Evolutionary conservation across 2,888 invertebrate genomes (phyloP), one percentile per base, ranked within the genome.

Genomic region (Lasioglossum morio): DNA sequence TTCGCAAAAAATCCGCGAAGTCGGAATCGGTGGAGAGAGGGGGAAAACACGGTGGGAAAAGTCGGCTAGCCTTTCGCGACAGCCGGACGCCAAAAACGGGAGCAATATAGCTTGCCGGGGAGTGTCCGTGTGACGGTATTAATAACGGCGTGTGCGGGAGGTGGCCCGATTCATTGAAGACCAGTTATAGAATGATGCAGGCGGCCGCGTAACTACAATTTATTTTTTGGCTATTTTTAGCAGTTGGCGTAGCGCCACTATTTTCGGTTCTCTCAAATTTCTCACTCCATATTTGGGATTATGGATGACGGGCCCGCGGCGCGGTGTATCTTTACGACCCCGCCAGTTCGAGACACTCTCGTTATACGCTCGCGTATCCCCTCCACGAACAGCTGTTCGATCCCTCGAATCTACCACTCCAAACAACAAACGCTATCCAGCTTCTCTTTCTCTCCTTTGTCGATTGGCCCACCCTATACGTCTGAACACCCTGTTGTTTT

Each of bases 191-290:
- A 94, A 92, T 93, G 92, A 92, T 92, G 93, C 92, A 92, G 89
- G 88, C 89, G 89, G 88, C 89, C 91, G 91, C 90, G 93, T 92
- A 93, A 94, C 91, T 93, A 93, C 92, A 93, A 93, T 94, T 94
- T 94, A 94, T 94, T 94, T 94, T 94, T 94, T 94, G 88, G 93
- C 93, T 94, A 94, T 94, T 94, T 93, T 94, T 94, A 94, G 94
- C 87, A 86, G 91, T 92, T 94, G 94, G 94, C 94, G 91, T 92
- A 87, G 91, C 93, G 94, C 94, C 94, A 94, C 94, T 94, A 94
- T 94, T 94, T 94, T 94, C 93, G 93, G 94, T 94, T 94, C 94
- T 94, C 94, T 94, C 94, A 94, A 94, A 94, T 94, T 94, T 94
- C 94, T 94, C 94, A 94, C 93, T 92, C 94, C 94, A 93, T 94